phyloP scores from a whole-genome alignment of 2,888 invertebrate genomes.

The Augochlorella aurata region DNA sequence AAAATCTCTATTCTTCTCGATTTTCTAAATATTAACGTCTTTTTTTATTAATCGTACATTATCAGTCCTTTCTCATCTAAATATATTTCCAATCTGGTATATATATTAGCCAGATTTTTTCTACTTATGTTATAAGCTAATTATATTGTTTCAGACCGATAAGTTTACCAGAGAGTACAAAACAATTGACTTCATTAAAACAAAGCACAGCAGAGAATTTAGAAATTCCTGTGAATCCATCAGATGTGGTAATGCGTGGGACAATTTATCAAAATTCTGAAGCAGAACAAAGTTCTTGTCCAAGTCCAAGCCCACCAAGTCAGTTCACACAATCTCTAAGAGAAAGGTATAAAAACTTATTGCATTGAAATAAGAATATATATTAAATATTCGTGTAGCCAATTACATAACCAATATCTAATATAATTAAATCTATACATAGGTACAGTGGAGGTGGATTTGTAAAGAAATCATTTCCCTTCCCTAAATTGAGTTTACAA shows the following conservation, averaged over 20 bases:
- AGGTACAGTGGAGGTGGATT: slow-evolving; percentile 84
- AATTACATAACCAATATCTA: not conserved
- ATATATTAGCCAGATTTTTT: not conserved
- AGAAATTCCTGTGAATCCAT: slow-evolving; percentile 78
- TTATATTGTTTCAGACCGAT: slow-evolving; percentile 69
- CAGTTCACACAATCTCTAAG: slow-evolving; percentile 77
- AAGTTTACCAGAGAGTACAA: slow-evolving; percentile 77
- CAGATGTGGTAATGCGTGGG: slow-evolving; percentile 77
- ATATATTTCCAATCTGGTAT: no score
- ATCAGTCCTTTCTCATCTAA: no score
- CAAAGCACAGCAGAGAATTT: slow-evolving; percentile 73
- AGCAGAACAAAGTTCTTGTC: slow-evolving; percentile 74
- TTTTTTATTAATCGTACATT: no score
- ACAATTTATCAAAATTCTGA: slow-evolving; percentile 78
- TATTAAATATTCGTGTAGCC: not conserved
- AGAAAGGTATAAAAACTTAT: slow-evolving; percentile 72
- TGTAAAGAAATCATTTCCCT: slow-evolving; percentile 85
- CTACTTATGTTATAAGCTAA: not conserved
- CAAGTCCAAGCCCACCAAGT: slow-evolving; percentile 72
- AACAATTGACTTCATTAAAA: slow-evolving; percentile 73
- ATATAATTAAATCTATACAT: slow-evolving; percentile 25
- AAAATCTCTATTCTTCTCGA: no score
- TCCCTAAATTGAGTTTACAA: slow-evolving; percentile 83
- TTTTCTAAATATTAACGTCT: no score
- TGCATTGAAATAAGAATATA: not conserved